phyloP scores from a whole-genome alignment of 2,113 vertebrate species.

The Etia nguti region DNA sequence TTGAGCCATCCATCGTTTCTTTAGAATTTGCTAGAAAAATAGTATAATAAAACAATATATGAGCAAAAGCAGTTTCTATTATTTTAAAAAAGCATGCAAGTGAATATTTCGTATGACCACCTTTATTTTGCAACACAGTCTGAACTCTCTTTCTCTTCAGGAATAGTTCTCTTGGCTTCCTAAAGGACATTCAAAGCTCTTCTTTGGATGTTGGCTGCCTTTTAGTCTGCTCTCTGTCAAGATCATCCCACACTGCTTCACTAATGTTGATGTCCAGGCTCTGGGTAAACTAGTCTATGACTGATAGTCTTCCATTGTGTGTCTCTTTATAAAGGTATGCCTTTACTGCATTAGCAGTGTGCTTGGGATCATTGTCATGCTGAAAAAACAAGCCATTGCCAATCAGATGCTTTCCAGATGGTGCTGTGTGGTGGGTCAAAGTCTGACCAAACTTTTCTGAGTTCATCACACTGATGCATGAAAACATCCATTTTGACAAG shows the following conservation, averaged over 20 bases:
- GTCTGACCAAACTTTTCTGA: not conserved
- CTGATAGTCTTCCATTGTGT: not conserved
- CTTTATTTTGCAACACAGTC: not conserved
- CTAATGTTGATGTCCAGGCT: not conserved
- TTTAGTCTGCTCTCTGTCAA: not conserved
- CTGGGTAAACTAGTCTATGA: not conserved
- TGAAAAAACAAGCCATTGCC: not conserved
- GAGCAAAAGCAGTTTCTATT: not conserved
- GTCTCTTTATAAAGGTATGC: not conserved
- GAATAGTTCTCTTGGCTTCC: not conserved
- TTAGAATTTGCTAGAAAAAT: not conserved
- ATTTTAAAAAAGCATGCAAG: not conserved
- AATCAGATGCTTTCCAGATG: not conserved
- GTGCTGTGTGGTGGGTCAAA: not conserved
- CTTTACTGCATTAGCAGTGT: not conserved
- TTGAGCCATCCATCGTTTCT: fast-evolving
- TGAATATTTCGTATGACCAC: not conserved
- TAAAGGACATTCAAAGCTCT: not conserved
- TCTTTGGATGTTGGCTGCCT: not conserved
- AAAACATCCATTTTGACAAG: not conserved
- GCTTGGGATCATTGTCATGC: not conserved
- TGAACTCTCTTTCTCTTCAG: not conserved
- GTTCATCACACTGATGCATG: not conserved
- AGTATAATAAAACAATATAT: not conserved
- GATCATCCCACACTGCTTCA: not conserved